Percentiles rank a stretch among this genome's conserved stretches.
Conservation (phyloP, 2,888 invertebrate genomes). For the Caenorhabditis virilis region DNA sequence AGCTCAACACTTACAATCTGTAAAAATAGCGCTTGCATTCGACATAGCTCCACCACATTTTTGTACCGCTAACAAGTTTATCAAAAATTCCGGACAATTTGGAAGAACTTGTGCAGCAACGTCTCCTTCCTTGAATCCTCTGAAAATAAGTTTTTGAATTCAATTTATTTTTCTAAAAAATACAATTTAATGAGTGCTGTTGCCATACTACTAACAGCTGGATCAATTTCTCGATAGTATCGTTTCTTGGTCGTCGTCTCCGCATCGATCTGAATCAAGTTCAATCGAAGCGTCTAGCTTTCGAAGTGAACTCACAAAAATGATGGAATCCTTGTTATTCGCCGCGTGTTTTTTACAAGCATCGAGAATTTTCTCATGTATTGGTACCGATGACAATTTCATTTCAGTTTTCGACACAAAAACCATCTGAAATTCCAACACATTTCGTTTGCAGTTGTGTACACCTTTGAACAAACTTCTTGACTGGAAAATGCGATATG, state of each 20-base stretch:
- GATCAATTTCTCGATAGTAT: constrained; percentile 25
- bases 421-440: too few species aligned
- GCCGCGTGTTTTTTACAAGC: constrained; percentile 15
- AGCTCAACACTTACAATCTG: constrained; percentile 49
- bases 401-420: constrained; percentile 31
- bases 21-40: constrained; percentile 60
- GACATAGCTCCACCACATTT: constrained; percentile 57
- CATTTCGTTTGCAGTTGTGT: too few species aligned
- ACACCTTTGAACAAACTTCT: too few species aligned
- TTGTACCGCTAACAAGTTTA: constrained; percentile 44
- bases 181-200: constrained; percentile 26
- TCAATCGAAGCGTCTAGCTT: neutral
- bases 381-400: constrained; percentile 17
- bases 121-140: constrained; percentile 39
- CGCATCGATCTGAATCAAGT: constrained; percentile 26
- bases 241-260: constrained; percentile 34
- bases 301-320: constrained; percentile 18
- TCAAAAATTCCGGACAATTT: constrained; percentile 46
- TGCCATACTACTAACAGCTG: constrained; percentile 29
- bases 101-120: constrained; percentile 38
- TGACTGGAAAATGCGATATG: too few species aligned
- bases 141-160: too few species aligned
- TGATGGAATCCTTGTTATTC: constrained; percentile 26
- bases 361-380: constrained; percentile 27
- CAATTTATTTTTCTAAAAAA: too few species aligned